Percentiles rank a stretch among this genome's conserved stretches.
These are phyloP conservation scores for Liolophura sinensis DNA, from an alignment of 1,140 invertebrate genomes.

Conservation along the genomic window DNA sequence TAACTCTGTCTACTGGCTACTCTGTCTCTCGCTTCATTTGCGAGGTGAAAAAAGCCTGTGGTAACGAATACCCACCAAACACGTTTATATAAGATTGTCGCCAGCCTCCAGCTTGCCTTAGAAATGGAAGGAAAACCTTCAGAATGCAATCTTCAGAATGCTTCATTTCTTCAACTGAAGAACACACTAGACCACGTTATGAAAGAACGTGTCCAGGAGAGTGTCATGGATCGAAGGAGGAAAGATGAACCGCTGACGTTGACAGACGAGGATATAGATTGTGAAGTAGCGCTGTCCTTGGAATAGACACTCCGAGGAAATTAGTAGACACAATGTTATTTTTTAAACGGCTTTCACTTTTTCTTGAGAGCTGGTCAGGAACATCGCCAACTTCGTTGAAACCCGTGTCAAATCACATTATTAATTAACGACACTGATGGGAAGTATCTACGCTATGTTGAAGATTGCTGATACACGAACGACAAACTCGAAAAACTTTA, in stretches of 20 bases:
- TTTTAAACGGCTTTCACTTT: conserved; percentile 5
- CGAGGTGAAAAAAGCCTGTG: conserved; percentile 9
- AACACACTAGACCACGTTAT: conserved; percentile 8
- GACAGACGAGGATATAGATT: conserved; percentile 4
- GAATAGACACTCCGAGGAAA: background rate
- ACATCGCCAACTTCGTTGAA: too few relatives aligned
- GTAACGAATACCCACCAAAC: conserved; percentile 5
- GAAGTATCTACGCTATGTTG: too few relatives aligned
- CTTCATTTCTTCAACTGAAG: conserved; percentile 9
- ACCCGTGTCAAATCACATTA: too few relatives aligned
- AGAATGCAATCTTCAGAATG: conserved; percentile 6
- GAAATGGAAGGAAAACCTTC: background rate
- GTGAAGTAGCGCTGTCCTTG: conserved; percentile 4
- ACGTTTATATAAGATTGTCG: conserved; percentile 1
- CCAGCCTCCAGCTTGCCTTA: conserved; percentile 3
- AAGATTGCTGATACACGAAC: too few relatives aligned
- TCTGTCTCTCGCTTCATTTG: conserved; percentile 9
- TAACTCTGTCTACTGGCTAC: too few relatives aligned
- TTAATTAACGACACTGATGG: too few relatives aligned
- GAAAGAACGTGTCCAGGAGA: background rate
- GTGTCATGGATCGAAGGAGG: background rate
- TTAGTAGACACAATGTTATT: conserved; percentile 8
- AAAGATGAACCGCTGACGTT: background rate
- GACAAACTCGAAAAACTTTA: too few relatives aligned
- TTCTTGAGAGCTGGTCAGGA: too few relatives aligned